Evolutionary conservation across 2,888 invertebrate genomes (phyloP), one percentile per base, ranked within the genome.

Genomic region (Muschampia staudingeri): DNA sequence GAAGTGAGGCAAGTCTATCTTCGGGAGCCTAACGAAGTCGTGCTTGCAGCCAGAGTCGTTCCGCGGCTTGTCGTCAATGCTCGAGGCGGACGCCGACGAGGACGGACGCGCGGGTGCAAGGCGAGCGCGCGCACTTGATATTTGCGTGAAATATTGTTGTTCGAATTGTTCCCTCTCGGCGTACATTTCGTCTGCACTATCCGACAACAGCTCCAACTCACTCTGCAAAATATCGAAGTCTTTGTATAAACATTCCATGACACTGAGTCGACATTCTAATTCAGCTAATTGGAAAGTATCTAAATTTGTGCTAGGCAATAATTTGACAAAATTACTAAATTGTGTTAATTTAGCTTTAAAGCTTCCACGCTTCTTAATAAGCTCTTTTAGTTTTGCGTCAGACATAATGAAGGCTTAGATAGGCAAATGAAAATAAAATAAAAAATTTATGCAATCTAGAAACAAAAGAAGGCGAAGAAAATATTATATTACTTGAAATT

Each of bases 141-240:
- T 72, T 52, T 67, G 80, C 37, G 52, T 19, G 56, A 71, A 83
- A 71, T 78, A 83, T 30, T 30, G 19, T 1, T 37, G 52, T 37
- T 83, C 83, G n/a, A 81, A 83, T 65, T 72, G 69, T 56, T 83
- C 83, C 30, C 83, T 42, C 71, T 83, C 83, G 19, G n/a, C 61
- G n/a, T 69, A 80, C 75, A 37, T 37, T n/a, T 80, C 77, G 37
- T 80, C 80, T 11, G 67, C 48, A n/a, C 61, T 67, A 61, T 83
- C 78, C 70, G 78, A 83, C 52, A 83, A 77, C 61, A 78, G 67
- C 48, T 83, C 83, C 72, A 83, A 52, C 61, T 83, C 80, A 25
- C 75, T 80, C 80, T 83, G 81, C 16, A 83, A 83, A 8, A 9
- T 37, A 65, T 83, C 80, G 48, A 80, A 83, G 8, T 80, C 71